Evolutionary conservation across 92 coral and sea anemone genomes (phyloP), one percentile per base, ranked within the genome.

Genomic region (Desmophyllum pertusum): DNA sequence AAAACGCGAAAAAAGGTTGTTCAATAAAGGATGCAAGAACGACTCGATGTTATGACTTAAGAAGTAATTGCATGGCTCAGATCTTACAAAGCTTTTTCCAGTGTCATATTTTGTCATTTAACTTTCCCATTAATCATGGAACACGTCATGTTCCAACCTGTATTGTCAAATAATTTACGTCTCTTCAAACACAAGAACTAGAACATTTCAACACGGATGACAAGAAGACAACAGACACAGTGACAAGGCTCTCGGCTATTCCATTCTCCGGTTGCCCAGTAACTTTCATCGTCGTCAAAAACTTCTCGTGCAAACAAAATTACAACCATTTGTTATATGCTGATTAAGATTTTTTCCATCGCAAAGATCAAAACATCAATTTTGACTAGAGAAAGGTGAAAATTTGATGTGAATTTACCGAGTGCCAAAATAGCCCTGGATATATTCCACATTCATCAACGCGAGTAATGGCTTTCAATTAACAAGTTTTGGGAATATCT

Each of bases 221-320:
- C 73, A 38, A 38, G 25, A 31, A 6, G 4, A 67, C 45, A 33
- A n/a, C n/a, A n/a, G n/a, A n/a, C n/a, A n/a, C n/a, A n/a, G n/a
- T 23, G 73, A 68, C 36, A 36, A 17, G 9, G 29, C 68, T 3
- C 67, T 51, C 61, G 39, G 43, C 35, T 37, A 37, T 9, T 1
- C 17, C 38, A 15, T 18, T 5, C 27, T 80, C 37, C n/a, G n/a
- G 84, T 80, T 80, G 67, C 84, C 39, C 38, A 68, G 84, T 48
- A 68, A 80, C 84, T 68, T 17, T 48, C 19, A 7, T n/a, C 10
- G 35, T 35, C 41, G 77, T 48, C 46, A 36, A 80, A 80, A 80
- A 67, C 84, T 80, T 69, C 35, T 18, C 41, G n/a, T 36, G 68
- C 21, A 50, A 69, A 70, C 75, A 50, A 51, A 80, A 35, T 69